Conservation (phyloP, 2,888 invertebrate genomes). For the Spodoptera exigua region DNA sequence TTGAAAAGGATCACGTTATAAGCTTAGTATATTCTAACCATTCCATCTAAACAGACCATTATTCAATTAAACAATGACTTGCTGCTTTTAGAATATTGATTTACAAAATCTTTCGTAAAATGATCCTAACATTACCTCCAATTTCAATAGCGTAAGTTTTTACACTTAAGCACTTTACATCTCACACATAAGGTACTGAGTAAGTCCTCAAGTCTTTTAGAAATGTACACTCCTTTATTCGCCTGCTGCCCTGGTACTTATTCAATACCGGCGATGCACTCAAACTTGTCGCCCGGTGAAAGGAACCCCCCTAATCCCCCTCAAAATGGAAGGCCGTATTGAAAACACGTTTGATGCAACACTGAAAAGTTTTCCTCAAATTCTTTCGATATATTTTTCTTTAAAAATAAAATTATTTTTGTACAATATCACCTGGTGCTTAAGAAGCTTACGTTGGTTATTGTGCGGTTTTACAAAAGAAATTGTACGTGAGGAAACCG, state of each 20-base stretch:
- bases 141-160: too few relatives aligned
- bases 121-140: too few relatives aligned
- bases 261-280: conserved; percentile 38
- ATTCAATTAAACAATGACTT: too few relatives aligned
- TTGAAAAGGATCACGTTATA: too few relatives aligned
- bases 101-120: too few relatives aligned
- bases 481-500: too few relatives aligned
- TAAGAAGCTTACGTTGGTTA: too few relatives aligned
- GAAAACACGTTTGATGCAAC: conserved; percentile 26
- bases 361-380: neutral
- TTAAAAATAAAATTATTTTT: neutral
- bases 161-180: neutral
- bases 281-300: conserved; percentile 22
- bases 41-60: too few relatives aligned
- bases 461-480: too few relatives aligned
- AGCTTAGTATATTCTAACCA: too few relatives aligned
- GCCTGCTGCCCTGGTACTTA: conserved; percentile 29
- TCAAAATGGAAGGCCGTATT: conserved; percentile 32
- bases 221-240: conserved; percentile 4
- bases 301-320: conserved; percentile 37
- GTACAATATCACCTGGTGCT: too few relatives aligned
- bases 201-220: conserved; percentile 4
- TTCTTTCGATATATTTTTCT: conserved; percentile 12
- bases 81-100: too few relatives aligned
- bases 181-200: conserved; percentile 2